A percentile compares a stretch with the other conserved stretches of the same genome.
Evolutionary conservation across 2,113 vertebrate species (phyloP).

Genomic region (Spilogale gracilis): DNA sequence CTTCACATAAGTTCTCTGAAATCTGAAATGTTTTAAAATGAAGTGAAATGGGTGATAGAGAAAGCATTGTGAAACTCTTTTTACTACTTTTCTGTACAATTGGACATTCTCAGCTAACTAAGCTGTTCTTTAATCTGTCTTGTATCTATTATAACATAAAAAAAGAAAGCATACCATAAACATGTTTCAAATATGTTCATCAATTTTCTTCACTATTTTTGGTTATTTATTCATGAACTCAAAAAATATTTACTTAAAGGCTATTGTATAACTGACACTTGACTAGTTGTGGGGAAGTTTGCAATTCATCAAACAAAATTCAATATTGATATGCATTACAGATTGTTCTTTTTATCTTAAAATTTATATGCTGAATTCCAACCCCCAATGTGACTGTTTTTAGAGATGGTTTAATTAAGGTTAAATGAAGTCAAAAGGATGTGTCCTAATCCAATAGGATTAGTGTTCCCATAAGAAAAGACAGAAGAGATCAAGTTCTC

Average conservation of each 20-base stretch:
- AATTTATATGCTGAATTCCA: background rate
- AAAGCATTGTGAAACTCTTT: background rate
- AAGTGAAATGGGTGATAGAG: background rate
- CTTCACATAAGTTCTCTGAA: background rate
- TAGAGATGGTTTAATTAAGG: background rate
- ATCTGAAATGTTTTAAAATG: background rate
- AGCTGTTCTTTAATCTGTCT: background rate
- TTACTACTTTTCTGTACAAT: background rate
- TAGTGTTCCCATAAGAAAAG: background rate
- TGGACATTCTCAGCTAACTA: background rate
- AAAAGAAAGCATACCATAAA: background rate
- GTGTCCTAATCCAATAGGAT: background rate
- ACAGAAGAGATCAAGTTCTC: background rate
- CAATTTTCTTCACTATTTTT: background rate
- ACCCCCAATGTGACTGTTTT: background rate
- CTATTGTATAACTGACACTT: background rate
- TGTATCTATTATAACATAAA: background rate
- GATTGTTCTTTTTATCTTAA: background rate
- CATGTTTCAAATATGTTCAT: background rate
- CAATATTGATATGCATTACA: background rate
- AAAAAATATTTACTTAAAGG: background rate
- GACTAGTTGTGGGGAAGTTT: background rate
- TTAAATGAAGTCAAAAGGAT: background rate
- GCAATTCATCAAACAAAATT: background rate
- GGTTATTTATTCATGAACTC: background rate